phyloP scores from a whole-genome alignment of 2,797 vertebrate species.

The Margarornis squamiger region DNA sequence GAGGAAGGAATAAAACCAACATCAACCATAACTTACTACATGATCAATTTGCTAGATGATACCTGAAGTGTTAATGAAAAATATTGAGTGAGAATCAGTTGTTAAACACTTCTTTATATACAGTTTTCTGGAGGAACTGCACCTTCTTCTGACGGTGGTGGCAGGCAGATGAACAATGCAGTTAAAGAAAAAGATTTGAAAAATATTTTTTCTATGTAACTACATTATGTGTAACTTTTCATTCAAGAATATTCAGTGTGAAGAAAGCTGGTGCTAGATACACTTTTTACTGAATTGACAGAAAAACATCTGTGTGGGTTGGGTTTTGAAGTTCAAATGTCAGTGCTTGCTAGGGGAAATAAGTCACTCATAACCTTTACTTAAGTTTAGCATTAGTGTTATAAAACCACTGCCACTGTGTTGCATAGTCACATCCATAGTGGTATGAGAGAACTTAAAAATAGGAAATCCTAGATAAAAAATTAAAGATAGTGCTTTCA shows the following conservation, averaged over 20 bases:
- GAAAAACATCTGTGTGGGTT: not conserved
- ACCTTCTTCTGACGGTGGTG: not conserved
- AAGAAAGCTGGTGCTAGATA: not conserved
- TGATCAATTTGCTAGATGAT: not conserved
- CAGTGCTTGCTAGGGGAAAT: not conserved
- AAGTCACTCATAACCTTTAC: not conserved
- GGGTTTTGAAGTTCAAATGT: not conserved
- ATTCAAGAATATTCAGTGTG: not conserved
- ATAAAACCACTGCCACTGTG: not conserved
- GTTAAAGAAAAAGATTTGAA: not conserved
- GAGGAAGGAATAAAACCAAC: not conserved
- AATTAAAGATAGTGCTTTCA: not conserved
- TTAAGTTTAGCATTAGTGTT: not conserved
- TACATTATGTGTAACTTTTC: not conserved
- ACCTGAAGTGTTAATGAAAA: not conserved
- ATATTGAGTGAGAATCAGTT: not conserved
- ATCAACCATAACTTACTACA: not conserved
- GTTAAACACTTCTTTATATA: not conserved
- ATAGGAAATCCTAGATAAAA: not conserved
- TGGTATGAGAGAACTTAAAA: not conserved
- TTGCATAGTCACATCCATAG: fast-evolving
- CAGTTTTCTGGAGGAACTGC: not conserved
- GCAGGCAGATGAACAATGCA: not conserved
- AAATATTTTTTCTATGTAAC: not conserved
- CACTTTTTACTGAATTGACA: not conserved